Evolutionary conservation across 2,888 invertebrate species (phyloP).

Genomic region (Drosophila pseudotalamancana): DNA sequence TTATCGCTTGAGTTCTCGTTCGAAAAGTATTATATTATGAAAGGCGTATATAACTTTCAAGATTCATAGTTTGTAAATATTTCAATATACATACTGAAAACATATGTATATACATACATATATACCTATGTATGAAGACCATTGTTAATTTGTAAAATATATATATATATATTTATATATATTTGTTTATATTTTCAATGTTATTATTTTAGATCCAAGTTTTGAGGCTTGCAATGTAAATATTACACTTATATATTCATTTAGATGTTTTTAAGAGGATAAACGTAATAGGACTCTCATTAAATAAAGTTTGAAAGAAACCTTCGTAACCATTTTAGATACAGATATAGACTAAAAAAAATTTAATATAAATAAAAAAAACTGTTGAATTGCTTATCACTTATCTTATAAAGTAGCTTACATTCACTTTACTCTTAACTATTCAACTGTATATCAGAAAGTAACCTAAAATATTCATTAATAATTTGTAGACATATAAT

Average conservation of each 20-base stretch:
- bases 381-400: too few relatives aligned
- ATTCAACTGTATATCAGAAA: neutral
- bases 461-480: neutral
- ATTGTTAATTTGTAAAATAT: neutral
- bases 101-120: neutral
- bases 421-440: neutral
- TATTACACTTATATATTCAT: neutral
- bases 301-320: too few relatives aligned
- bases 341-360: too few relatives aligned
- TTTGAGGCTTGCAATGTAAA: constrained; percentile 2
- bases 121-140: neutral
- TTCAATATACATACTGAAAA: neutral
- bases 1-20: constrained; percentile 75
- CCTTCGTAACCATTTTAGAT: too few relatives aligned
- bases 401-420: neutral
- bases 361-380: too few relatives aligned
- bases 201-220: constrained; percentile 2
- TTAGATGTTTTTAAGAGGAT: neutral
- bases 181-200: too few relatives aligned
- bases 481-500: too few relatives aligned
- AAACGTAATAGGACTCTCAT: too few relatives aligned
- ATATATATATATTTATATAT: constrained; percentile 2
- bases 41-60: constrained; percentile 33
- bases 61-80: constrained; percentile 34
- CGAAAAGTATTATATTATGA: constrained; percentile 5